Percentiles rank a stretch among this genome's conserved stretches.
These are phyloP conservation scores for Deroplatys truncata DNA, from an alignment of 2,888 invertebrate genomes.

Conservation along the genomic window DNA sequence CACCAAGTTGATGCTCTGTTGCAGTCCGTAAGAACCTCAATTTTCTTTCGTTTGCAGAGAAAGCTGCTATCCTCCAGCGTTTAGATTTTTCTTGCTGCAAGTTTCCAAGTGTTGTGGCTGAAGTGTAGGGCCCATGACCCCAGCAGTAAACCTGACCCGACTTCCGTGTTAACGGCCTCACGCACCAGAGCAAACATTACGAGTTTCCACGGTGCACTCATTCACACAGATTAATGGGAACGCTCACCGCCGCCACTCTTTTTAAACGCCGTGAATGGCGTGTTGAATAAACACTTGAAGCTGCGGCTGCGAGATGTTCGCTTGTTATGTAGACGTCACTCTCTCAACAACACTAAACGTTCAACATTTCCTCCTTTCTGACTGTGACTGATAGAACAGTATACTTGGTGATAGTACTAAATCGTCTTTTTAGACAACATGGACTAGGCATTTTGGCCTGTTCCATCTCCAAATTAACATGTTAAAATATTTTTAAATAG, in stretches of 20 bases:
- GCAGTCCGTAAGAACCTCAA: no score
- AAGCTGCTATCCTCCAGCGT: no score
- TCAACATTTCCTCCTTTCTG: no score
- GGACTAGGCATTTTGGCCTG: no score
- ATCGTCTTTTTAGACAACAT: no score
- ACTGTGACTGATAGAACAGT: no score
- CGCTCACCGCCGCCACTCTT: neutral
- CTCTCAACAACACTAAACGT: no score
- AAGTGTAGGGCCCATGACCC: neutral
- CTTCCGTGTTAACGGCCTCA: neutral
- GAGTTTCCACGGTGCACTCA: neutral
- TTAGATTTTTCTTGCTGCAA: neutral
- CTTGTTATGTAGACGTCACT: neutral
- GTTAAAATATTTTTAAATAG: no score
- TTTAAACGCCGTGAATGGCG: neutral
- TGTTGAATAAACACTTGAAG: neutral
- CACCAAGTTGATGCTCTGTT: no score
- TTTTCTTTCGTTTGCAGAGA: no score
- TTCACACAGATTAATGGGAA: neutral
- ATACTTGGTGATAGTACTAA: no score
- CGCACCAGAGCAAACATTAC: neutral
- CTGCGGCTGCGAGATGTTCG: neutral
- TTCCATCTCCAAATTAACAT: no score
- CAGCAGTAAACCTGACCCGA: neutral
- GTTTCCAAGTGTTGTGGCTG: neutral